These are phyloP conservation scores for Piaya cayana DNA, from an alignment of 2,113 vertebrate species.

Conservation along the genomic window DNA sequence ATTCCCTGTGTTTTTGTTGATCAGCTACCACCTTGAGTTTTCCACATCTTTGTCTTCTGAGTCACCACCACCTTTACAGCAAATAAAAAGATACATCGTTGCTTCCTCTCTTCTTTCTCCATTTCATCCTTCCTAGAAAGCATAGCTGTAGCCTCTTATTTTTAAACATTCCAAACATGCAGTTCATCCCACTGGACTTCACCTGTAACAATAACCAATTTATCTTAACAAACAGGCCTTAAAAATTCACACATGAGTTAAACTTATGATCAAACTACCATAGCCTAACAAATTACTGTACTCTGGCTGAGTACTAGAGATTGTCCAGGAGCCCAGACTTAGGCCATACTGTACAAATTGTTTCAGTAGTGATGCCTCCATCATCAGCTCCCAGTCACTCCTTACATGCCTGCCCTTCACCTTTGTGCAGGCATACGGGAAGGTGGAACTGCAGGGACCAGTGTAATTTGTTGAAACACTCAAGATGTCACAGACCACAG, in stretches of 20 bases:
- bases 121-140: background rate
- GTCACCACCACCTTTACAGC: background rate
- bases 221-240: background rate
- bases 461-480: background rate
- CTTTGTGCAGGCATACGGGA: background rate
- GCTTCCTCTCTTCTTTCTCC: background rate
- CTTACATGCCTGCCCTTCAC: background rate
- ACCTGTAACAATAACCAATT: background rate
- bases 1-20: background rate
- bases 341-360: rapidly evolving
- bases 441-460: background rate
- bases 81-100: background rate
- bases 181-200: background rate
- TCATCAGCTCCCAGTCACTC: background rate
- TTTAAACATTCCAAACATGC: background rate
- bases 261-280: background rate
- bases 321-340: background rate
- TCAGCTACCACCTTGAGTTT: background rate
- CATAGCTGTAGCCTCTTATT: background rate
- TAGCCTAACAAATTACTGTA: background rate
- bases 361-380: background rate
- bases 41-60: background rate
- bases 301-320: background rate
- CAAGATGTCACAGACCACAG: background rate
- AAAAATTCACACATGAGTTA: background rate